phyloP scores from a whole-genome alignment of 2,797 vertebrate genomes.

The Luscinia megarhynchos region DNA sequence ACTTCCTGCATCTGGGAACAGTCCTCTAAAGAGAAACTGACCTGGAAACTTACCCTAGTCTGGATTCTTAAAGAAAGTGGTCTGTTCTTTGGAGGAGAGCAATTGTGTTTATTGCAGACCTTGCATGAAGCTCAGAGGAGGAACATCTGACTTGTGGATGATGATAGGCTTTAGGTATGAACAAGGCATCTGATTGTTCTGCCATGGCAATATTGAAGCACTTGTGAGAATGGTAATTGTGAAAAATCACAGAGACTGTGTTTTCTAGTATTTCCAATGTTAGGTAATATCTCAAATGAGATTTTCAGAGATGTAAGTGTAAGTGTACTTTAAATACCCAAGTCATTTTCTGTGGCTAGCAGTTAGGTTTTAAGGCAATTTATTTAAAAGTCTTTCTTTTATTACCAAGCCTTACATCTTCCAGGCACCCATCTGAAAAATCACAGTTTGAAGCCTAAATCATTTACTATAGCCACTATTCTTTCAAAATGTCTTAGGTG shows the following conservation, averaged over 20 bases:
- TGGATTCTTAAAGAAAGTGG: not conserved
- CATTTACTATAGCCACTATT: slow-evolving; percentile 26
- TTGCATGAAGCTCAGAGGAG: not conserved
- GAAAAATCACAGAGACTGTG: not conserved
- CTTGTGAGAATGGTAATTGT: not conserved
- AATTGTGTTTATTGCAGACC: not conserved
- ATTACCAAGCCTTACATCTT: slow-evolving; percentile 23
- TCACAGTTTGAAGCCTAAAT: slow-evolving; percentile 11
- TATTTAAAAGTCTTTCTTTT: slow-evolving; percentile 29
- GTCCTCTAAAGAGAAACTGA: not conserved
- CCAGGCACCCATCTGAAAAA: slow-evolving; percentile 10
- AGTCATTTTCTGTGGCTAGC: not conserved
- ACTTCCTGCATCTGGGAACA: not conserved
- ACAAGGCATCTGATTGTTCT: not conserved
- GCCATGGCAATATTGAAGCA: not conserved
- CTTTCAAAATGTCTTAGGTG: slow-evolving; percentile 43
- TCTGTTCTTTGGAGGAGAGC: not conserved
- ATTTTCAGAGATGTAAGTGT: slow-evolving; percentile 7
- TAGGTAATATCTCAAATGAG: not conserved
- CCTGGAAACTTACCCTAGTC: not conserved
- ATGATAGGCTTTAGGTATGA: not conserved
- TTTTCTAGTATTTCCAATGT: not conserved
- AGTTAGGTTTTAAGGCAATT: slow-evolving; percentile 16
- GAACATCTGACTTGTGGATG: not conserved
- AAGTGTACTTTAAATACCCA: slow-evolving; percentile 13